Percentiles rank a stretch among this genome's conserved stretches.
Conservation (phyloP, 2,113 vertebrate species). For the Limnothrissa miodon region DNA sequence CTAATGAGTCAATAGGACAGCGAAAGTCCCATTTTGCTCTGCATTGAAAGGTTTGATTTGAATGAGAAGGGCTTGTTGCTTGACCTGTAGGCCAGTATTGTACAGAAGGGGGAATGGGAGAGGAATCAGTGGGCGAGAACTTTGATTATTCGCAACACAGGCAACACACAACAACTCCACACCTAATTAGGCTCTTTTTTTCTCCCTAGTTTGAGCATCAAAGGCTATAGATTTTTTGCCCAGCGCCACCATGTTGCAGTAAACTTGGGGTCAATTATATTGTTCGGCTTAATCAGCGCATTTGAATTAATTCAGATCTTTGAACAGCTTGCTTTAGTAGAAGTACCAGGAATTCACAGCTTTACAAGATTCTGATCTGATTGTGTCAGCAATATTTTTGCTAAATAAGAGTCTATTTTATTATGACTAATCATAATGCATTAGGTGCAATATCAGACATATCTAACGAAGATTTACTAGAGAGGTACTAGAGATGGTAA, state of each 20-base stretch:
- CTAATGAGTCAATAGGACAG: conserved; percentile 33
- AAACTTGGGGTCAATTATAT: not conserved
- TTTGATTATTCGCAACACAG: not conserved
- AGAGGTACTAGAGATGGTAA: not conserved
- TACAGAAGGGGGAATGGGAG: not conserved
- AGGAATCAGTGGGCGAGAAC: not conserved
- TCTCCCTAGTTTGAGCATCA: not conserved
- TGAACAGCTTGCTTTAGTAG: not conserved
- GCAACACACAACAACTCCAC: not conserved
- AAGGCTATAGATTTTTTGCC: not conserved
- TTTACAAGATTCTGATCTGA: not conserved
- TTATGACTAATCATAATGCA: not conserved
- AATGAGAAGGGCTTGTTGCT: conserved; percentile 11
- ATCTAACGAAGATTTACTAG: not conserved
- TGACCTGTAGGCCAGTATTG: not conserved
- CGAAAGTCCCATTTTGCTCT: conserved; percentile 14
- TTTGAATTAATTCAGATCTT: not conserved
- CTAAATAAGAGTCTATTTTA: not conserved
- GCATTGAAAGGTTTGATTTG: conserved; percentile 19
- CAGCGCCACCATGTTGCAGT: not conserved
- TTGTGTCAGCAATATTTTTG: not conserved
- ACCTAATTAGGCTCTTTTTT: not conserved
- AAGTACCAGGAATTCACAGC: not conserved
- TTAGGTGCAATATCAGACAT: not conserved
- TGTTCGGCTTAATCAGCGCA: not conserved